A percentile compares a stretch with the other conserved stretches of the same genome.
Evolutionary conservation across 2,113 vertebrate species (phyloP).

Genomic region (Myotis yumanensis): DNA sequence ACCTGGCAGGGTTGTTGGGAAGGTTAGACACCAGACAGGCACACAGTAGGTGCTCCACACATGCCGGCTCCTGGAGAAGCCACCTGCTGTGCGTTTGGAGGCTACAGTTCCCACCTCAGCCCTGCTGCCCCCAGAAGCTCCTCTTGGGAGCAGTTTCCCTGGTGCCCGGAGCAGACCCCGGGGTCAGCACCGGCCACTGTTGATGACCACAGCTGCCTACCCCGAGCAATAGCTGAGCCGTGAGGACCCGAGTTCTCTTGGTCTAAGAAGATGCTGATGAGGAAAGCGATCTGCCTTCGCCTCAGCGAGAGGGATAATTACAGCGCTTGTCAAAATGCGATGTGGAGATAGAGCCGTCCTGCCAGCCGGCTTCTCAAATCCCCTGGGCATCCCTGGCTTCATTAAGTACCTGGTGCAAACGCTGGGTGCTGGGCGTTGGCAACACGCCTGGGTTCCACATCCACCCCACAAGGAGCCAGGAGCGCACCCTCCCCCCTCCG

Average conservation of each 20-base stretch:
- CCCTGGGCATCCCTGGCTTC: conserved; percentile 77
- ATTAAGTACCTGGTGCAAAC: conserved; percentile 80
- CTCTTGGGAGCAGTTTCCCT: background rate
- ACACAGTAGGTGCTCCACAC: background rate
- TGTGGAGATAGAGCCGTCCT: conserved; percentile 71
- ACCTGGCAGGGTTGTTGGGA: background rate
- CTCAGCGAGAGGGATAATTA: conserved; percentile 74
- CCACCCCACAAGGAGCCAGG: background rate
- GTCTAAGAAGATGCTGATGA: conserved; percentile 62
- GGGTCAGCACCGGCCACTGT: background rate
- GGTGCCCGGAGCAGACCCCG: accelerated
- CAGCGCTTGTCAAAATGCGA: conserved; percentile 77
- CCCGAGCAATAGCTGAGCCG: background rate
- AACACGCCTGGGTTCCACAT: conserved; percentile 14
- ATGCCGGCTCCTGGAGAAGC: background rate
- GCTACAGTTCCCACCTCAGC: background rate
- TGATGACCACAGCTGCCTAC: background rate
- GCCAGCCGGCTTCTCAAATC: conserved; percentile 72
- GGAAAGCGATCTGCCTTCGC: conserved; percentile 72
- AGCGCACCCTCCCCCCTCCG: accelerated
- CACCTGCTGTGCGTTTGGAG: background rate
- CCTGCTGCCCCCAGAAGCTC: background rate
- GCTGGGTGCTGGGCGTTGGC: background rate
- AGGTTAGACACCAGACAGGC: background rate
- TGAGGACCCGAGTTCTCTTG: conserved; percentile 42